Conservation (phyloP, 2,888 invertebrate genomes). For the Incurvaria masculella region DNA sequence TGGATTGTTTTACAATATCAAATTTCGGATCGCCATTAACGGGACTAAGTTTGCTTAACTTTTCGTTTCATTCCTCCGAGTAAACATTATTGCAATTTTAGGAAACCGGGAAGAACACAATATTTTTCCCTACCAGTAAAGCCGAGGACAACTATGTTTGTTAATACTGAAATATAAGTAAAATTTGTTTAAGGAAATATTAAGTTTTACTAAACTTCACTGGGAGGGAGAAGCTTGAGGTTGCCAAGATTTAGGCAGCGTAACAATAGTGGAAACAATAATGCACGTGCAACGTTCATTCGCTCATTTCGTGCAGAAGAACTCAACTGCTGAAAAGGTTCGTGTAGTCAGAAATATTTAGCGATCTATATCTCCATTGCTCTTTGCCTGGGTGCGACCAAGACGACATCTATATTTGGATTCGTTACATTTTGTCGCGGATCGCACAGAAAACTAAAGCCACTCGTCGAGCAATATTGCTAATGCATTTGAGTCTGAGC, state of each 20-base stretch:
- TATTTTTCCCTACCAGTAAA: too few relatives aligned
- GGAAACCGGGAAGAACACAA: too few relatives aligned
- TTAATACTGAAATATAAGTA: too few relatives aligned
- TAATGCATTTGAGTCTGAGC: not conserved
- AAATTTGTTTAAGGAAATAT: too few relatives aligned
- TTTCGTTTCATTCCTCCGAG: constrained; percentile 56
- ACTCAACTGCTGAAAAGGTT: constrained; percentile 30
- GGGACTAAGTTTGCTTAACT: constrained; percentile 33
- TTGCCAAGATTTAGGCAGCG: constrained; percentile 34
- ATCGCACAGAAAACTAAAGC: constrained; percentile 18
- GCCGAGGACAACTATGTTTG: too few relatives aligned
- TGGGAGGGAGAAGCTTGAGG: not conserved
- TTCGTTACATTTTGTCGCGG: constrained; percentile 18
- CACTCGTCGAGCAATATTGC: not conserved
- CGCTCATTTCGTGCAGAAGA: constrained; percentile 54
- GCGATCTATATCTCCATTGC: constrained; percentile 48
- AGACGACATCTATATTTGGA: constrained; percentile 27
- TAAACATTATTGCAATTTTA: too few relatives aligned
- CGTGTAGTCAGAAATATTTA: constrained; percentile 45
- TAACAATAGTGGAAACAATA: constrained; percentile 55
- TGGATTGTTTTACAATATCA: constrained; percentile 38
- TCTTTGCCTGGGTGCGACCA: constrained; percentile 12
- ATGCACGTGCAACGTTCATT: constrained; percentile 52
- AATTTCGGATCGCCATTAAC: constrained; percentile 25
- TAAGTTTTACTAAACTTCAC: not conserved